Conservation (phyloP, 2,113 vertebrate species). For the Petromus typicus region DNA sequence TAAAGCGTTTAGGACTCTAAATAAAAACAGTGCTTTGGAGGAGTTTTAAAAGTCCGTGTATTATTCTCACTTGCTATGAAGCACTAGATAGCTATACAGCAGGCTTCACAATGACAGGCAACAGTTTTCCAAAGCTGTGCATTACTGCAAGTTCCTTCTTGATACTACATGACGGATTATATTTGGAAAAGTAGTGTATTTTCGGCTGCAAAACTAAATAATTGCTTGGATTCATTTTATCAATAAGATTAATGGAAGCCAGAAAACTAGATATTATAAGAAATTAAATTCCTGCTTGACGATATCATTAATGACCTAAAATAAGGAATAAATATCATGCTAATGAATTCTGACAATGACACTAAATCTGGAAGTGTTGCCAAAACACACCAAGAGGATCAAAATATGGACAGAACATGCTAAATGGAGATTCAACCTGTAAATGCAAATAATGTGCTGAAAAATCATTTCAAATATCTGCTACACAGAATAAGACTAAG, state of each 20-base stretch:
- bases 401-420: slow-evolving; percentile 68
- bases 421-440: slow-evolving; percentile 65
- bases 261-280: background rate
- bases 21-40: slow-evolving; percentile 89
- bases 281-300: slow-evolving; percentile 42
- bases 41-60: slow-evolving; percentile 58
- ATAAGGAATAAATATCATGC: slow-evolving; percentile 38
- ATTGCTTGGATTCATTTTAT: slow-evolving; percentile 25
- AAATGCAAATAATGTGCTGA: slow-evolving; percentile 59
- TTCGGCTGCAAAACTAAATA: slow-evolving; percentile 18
- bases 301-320: slow-evolving; percentile 59
- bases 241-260: slow-evolving; percentile 1
- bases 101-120: background rate
- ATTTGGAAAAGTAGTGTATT: slow-evolving; percentile 39
- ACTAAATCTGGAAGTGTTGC: slow-evolving; percentile 52
- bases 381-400: slow-evolving; percentile 66
- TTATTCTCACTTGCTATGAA: background rate
- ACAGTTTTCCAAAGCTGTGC: slow-evolving; percentile 43
- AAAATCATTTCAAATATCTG: slow-evolving; percentile 58
- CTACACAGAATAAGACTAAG: slow-evolving; percentile 25
- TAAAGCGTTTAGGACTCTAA: slow-evolving; percentile 88
- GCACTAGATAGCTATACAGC: background rate
- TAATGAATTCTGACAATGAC: slow-evolving; percentile 60
- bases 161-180: slow-evolving; percentile 7
- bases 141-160: slow-evolving; percentile 3